A percentile compares a stretch with the other conserved stretches of the same genome.
Conservation (phyloP, 2,113 vertebrate genomes). For the Hylia prasina region DNA sequence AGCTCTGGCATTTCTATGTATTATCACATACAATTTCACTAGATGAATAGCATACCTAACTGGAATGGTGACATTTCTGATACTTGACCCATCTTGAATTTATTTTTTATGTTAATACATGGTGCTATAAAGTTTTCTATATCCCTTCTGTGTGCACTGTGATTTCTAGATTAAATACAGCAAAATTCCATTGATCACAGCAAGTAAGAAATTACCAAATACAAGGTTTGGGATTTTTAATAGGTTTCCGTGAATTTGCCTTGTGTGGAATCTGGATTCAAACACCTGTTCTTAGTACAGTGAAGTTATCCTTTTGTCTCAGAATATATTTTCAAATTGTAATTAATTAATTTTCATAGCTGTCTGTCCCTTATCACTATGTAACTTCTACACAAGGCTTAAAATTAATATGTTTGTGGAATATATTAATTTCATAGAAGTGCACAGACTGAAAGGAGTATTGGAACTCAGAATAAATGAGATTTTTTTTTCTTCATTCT, state of each 20-base stretch:
- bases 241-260: not conserved
- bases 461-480: not conserved
- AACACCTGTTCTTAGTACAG: not conserved
- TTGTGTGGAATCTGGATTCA: not conserved
- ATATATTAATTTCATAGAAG: not conserved
- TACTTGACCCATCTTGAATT: not conserved
- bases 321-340: not conserved
- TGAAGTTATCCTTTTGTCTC: not conserved
- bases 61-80: not conserved
- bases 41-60: not conserved
- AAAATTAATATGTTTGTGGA: not conserved
- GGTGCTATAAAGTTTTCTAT: not conserved
- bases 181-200: not conserved
- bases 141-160: fast-evolving
- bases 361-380: not conserved
- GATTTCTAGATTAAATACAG: not conserved
- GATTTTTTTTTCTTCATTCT: not conserved
- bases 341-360: not conserved
- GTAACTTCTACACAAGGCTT: not conserved
- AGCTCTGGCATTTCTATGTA: not conserved
- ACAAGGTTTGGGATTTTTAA: not conserved
- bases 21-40: not conserved
- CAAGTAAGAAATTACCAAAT: not conserved
- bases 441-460: not conserved
- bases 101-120: not conserved